These are phyloP conservation scores for Prionailurus bengalensis DNA, from an alignment of 2,113 vertebrate species.

Conservation along the genomic window DNA sequence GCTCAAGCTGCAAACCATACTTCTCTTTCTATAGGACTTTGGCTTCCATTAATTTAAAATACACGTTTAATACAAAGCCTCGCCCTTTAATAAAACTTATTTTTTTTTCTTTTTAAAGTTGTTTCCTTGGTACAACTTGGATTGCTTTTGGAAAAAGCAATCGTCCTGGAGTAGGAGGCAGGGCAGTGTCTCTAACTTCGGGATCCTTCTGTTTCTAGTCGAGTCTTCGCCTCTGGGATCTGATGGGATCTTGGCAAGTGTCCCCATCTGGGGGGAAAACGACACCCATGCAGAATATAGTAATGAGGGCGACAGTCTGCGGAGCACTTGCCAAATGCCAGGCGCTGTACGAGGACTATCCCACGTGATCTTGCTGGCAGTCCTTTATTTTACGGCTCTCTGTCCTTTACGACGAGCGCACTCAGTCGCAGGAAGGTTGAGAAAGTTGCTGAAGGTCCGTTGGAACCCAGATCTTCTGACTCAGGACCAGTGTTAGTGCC, in stretches of 20 bases:
- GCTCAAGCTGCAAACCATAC: neutral
- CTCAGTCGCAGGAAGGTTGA: neutral
- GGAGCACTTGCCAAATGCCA: neutral
- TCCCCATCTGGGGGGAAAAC: neutral
- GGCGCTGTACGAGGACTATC: accelerated
- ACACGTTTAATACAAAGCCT: neutral
- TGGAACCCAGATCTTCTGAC: neutral
- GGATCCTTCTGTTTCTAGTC: neutral
- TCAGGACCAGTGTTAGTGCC: neutral
- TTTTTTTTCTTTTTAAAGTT: neutral
- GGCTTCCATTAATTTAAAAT: neutral
- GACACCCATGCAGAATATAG: accelerated
- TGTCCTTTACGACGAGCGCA: neutral
- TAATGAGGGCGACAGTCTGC: accelerated
- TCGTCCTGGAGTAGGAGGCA: neutral
- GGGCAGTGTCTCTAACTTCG: neutral
- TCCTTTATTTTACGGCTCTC: neutral
- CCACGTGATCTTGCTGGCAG: neutral
- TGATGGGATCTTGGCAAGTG: neutral
- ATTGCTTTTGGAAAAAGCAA: neutral
- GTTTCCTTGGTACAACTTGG: neutral
- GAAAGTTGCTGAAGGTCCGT: neutral
- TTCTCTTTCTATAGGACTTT: neutral
- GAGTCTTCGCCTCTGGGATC: neutral
- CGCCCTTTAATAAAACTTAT: neutral